Conservation (phyloP, 2,888 invertebrate species). For the Tenthredo notha region DNA sequence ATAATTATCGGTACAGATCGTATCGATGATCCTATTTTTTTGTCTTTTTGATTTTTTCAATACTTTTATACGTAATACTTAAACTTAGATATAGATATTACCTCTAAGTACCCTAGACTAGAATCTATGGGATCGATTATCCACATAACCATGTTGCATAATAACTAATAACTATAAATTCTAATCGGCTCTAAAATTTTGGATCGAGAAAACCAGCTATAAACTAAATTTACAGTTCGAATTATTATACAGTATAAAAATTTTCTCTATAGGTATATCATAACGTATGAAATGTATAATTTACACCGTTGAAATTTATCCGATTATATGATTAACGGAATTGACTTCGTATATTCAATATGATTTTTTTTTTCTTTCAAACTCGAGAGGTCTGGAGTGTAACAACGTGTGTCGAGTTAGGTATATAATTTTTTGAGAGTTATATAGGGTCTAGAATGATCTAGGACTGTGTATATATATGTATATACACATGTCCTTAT, state of each 20-base stretch:
- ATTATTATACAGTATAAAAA: background rate
- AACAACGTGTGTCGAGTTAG: background rate
- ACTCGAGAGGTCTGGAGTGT: background rate
- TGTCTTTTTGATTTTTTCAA: background rate
- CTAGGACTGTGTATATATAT: background rate
- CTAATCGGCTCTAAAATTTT: background rate
- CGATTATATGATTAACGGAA: too few species aligned
- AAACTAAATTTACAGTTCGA: background rate
- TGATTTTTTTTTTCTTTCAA: background rate
- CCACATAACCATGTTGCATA: background rate
- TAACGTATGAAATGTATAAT: too few species aligned
- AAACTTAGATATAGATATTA: background rate
- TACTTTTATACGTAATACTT: background rate
- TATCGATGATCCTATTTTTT: background rate
- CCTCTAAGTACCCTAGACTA: background rate
- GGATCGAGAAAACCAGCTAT: background rate
- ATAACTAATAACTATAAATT: background rate
- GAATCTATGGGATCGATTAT: background rate
- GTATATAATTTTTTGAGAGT: too few species aligned
- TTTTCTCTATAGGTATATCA: too few species aligned
- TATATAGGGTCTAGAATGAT: too few species aligned
- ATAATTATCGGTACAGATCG: background rate
- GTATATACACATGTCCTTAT: background rate
- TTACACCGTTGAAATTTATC: too few species aligned
- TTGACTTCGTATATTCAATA: too few species aligned